Evolutionary conservation across 2,113 vertebrate species (phyloP), one percentile per base, ranked within the genome.

Genomic region (Baryphthengus martii): DNA sequence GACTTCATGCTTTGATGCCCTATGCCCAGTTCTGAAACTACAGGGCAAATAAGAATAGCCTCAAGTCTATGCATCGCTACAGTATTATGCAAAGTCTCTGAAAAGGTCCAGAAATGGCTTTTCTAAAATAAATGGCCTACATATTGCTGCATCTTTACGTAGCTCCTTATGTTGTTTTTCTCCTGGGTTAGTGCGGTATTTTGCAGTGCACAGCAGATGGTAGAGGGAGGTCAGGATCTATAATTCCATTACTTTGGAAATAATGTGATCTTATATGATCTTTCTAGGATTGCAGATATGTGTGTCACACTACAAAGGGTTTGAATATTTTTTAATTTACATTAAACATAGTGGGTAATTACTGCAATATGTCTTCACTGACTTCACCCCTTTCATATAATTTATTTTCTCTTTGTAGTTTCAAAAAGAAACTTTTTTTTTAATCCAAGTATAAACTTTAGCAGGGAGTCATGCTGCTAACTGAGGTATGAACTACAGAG

Each of bases 151-250:
- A 33, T 29, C 90, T 90, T 88, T 75, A 81, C 3, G 3, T 56
- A 77, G 89, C 44, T 80, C n/a, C 18, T 70, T 71, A 55, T 25
- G 40, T 4, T 78, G 47, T 31, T 91, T 78, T 93, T 19, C 47
- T 90, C 55, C 65, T 78, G 70, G 44, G 31, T 84, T 87, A 89
- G 17, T 11, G 70, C 58, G 77, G 61, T 39, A 67, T 50, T 94
- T 59, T 71, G 42, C 68, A 90, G 83, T 17, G 61, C 44, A 95
- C 72, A 93, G 85, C 88, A 96, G 83, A 93, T 93, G 85, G 92
- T 61, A 94, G 62, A 93, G 75, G 85, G 73, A 88, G 95, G 85
- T 93, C 93, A 96, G 65, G 66, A 70, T 89, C 74, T 84, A 4
- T 68, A 95, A 93, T 75, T 92, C 45, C 58, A 82, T 94, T 90